phyloP scores from a whole-genome alignment of 2,113 vertebrate genomes.

The Alethe castanea region DNA sequence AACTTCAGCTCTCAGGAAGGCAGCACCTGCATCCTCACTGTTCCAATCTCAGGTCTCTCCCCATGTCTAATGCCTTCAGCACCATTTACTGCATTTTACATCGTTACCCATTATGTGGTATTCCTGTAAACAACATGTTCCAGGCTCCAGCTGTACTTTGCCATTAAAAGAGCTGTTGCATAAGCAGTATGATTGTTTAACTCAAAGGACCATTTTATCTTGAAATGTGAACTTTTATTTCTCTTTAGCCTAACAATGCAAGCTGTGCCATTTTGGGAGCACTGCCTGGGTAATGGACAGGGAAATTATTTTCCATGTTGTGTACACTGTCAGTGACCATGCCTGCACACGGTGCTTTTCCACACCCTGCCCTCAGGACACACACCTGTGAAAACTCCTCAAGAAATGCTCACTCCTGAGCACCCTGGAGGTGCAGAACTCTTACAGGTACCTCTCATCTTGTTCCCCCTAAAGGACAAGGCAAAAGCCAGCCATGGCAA shows the following conservation, averaged over 20 bases:
- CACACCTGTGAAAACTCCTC: background rate
- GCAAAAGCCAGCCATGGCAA: background rate
- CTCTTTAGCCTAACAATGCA: background rate
- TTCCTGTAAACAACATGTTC: conserved; percentile 20
- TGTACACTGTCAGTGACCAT: background rate
- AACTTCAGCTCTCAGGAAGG: background rate
- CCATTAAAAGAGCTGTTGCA: background rate
- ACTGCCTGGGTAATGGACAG: background rate
- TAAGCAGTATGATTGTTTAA: background rate
- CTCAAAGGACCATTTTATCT: background rate
- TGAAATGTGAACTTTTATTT: background rate
- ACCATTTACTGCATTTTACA: background rate
- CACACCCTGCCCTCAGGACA: background rate
- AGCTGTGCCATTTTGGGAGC: background rate
- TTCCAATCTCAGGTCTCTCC: background rate
- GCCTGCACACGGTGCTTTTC: background rate
- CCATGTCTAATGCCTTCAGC: background rate
- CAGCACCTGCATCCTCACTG: fast-evolving
- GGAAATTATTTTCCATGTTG: background rate
- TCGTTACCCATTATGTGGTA: background rate
- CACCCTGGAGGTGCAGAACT: background rate
- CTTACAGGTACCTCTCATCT: background rate
- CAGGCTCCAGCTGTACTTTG: conserved; percentile 21
- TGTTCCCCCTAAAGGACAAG: background rate
- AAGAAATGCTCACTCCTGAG: background rate